Conservation (phyloP, 1,140 invertebrate genomes). For the Rhynchophorus ferrugineus region DNA sequence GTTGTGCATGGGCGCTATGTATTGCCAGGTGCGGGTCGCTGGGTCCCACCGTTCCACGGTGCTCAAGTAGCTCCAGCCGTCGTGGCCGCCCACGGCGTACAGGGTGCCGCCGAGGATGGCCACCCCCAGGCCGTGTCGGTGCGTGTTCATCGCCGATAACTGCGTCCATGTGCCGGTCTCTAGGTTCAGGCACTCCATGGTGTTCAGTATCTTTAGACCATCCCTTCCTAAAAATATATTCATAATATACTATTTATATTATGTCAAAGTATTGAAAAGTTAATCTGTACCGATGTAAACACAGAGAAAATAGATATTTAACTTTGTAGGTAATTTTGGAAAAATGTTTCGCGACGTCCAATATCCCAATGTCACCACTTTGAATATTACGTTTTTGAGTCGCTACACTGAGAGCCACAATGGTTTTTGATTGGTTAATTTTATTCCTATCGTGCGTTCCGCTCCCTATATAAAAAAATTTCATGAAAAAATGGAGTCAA, state of each 20-base stretch:
- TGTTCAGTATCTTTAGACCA: slow-evolving; percentile 87
- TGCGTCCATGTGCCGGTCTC: slow-evolving; percentile 70
- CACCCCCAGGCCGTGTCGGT: slow-evolving; percentile 83
- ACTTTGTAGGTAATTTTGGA: too few relatives aligned
- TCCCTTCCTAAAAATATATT: slow-evolving; percentile 78
- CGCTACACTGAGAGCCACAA: too few relatives aligned
- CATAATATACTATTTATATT: slow-evolving; percentile 2
- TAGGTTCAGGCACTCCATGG: slow-evolving; percentile 78
- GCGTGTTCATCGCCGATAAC: slow-evolving; percentile 84
- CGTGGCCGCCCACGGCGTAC: slow-evolving; percentile 92
- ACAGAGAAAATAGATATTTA: too few relatives aligned
- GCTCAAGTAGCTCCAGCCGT: slow-evolving; percentile 79
- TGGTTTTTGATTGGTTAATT: too few relatives aligned
- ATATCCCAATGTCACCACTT: too few relatives aligned
- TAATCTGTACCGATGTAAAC: too few relatives aligned
- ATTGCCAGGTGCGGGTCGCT: slow-evolving; percentile 74
- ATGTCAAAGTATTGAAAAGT: not conserved
- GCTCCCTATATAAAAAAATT: too few relatives aligned
- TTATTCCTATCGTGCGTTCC: too few relatives aligned
- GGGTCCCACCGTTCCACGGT: slow-evolving; percentile 69
- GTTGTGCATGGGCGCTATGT: slow-evolving; percentile 78
- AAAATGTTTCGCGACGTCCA: too few relatives aligned
- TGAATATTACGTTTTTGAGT: too few relatives aligned
- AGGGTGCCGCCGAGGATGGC: slow-evolving; percentile 79
- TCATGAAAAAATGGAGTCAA: too few relatives aligned